Percentiles rank a stretch among this genome's conserved stretches.
Conservation (phyloP, 2,113 vertebrate genomes). For the Ramphastos sulfuratus region DNA sequence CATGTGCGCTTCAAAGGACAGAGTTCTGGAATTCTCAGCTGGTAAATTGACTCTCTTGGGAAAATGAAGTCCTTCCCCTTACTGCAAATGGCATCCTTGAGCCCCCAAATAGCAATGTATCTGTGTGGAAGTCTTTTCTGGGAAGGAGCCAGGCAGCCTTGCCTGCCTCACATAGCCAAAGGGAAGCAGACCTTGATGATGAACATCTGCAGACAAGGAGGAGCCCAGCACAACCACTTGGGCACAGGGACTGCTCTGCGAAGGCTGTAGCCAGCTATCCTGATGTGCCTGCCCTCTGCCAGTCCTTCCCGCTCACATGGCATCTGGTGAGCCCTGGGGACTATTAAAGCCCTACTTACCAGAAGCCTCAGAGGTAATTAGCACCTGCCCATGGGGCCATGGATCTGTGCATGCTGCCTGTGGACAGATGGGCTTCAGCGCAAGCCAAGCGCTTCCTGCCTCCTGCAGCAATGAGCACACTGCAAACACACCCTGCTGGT, state of each 20-base stretch:
- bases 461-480: not conserved
- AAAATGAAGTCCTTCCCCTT: constrained; percentile 6
- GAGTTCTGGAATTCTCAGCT: not conserved
- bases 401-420: fast-evolving
- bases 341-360: not conserved
- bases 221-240: not conserved
- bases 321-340: not conserved
- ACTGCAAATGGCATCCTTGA: not conserved
- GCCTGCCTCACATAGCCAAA: not conserved
- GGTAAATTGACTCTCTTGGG: not conserved
- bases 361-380: not conserved
- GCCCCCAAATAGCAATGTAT: not conserved
- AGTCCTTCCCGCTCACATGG: not conserved
- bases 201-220: fast-evolving
- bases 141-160: not conserved
- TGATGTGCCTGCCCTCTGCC: not conserved
- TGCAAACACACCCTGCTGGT: fast-evolving
- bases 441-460: not conserved
- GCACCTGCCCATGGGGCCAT: too few relatives aligned
- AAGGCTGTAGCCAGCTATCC: not conserved
- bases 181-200: not conserved
- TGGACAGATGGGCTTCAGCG: not conserved
- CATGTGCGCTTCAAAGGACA: constrained; percentile 13
- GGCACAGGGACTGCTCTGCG: not conserved
- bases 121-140: not conserved